Evolutionary conservation across 2,113 vertebrate species (phyloP), one percentile per base, ranked within the genome.

Genomic region (Varanus komodoensis): DNA sequence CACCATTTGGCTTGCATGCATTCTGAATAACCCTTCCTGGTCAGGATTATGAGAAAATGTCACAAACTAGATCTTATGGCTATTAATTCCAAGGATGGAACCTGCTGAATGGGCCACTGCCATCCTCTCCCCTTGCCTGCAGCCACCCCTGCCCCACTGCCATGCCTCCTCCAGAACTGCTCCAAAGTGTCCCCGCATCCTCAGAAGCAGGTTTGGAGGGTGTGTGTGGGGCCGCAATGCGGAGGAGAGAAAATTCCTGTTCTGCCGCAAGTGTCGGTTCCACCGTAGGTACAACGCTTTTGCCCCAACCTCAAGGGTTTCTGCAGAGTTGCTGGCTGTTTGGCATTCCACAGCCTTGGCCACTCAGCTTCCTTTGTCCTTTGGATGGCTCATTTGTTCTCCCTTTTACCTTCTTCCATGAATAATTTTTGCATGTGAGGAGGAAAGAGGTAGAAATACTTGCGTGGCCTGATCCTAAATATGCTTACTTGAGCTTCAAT

Each of bases 331-430:
- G 6, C 32, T 32, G 11, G 69, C 25, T 2, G 6, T 27, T 71
- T 71, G 29, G 69, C 27, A 27, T 27, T 77, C 38, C 38, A 21
- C 38, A 77, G 44, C 3, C 79, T 54, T 81, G 2, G 17, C 12
- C 50, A 19, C 38, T 54, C 54, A n/a, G 50, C 32, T 5, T 21
- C 8, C 44, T 78, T 54, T 44, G 25, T 81, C n/a, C 50, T 54
- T 54, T 81, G 50, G 29, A 32, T 81, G 79, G 50, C 9, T 9
- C 12, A 52, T 8, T 50, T 25, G 17, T 19, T 23, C 23, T 75
- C 32, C 19, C 67, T 8, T 0, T 34, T 64, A 1, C 11, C 14
- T 38, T 52, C 21, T 29, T 32, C 2, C 15, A 74, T 1, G 19
- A 89, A 78, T 44, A 8, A 50, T 88, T 61, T 75, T 81, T 82